Evolutionary conservation across 2,113 vertebrate genomes (phyloP), one percentile per base, ranked within the genome.

Genomic region (Emydura subglobosa): DNA sequence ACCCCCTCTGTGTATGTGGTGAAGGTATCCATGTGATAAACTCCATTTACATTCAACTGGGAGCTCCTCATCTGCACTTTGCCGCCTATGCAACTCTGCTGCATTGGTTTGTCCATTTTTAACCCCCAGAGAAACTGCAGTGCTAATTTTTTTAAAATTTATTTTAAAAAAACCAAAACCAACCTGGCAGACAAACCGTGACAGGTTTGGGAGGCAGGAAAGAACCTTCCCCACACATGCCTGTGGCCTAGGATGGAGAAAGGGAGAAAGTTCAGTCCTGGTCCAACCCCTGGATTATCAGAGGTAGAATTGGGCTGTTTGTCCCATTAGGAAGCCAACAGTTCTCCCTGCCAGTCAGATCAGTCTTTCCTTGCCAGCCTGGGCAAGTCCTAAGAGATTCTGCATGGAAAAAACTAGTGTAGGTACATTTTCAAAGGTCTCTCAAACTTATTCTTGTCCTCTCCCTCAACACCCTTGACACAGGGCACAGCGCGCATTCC

Each of bases 311-410:
- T 55, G 42, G 85, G 47, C 54, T 57, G 47, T 95, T 54, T 47
- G 39, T 93, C 61, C 79, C 42, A 0, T 19, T 31, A 44, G 87
- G 54, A 87, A 87, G 42, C 2, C 3, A 31, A 1, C 2, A 0
- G 39, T 79, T 51, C 51, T 50, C 12, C 50, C 34, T 1, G 0
- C 53, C 79, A 0, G 25, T 2, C 2, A 6, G 72, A 21, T 19
- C 27, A 42, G 24, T 74, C 80, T 53, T 59, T 89, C 82, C 76
- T 27, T 74, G 68, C 55, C 14, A 1, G 7, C 7, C 7, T 39
- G 44, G 79, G 85, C 39, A 72, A 72, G 5, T 22, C 65, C 34
- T 16, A 68, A 34, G 34, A n/a, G 61, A 68, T n/a, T 68, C 34
- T 19, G 16, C 8, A 5, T n/a, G 34, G 17, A 68, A 12, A 84